Conservation (phyloP, 2,113 vertebrate species). For the Lophochroa leadbeateri region DNA sequence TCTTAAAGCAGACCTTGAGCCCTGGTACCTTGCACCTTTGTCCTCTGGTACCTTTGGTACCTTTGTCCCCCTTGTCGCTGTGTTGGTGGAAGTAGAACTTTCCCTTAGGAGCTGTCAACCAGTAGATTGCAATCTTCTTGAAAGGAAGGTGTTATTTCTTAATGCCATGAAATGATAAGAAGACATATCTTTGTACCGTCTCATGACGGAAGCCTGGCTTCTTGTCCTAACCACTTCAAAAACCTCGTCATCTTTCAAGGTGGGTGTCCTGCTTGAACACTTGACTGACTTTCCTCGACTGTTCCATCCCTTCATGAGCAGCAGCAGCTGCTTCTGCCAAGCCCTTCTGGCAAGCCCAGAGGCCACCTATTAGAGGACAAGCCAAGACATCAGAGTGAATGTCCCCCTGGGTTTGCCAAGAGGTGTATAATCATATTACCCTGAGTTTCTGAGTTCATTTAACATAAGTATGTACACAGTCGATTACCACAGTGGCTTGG, state of each 20-base stretch:
- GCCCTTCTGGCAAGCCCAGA: neutral
- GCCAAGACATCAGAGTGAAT: neutral
- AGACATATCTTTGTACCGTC: neutral
- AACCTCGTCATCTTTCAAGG: neutral
- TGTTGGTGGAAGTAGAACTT: neutral
- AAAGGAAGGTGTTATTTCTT: neutral
- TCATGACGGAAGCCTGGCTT: neutral
- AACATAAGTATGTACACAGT: neutral
- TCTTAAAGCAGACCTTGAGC: neutral
- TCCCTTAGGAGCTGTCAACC: neutral
- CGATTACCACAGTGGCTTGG: neutral
- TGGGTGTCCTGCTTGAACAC: neutral
- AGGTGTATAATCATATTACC: neutral
- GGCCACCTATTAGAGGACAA: neutral
- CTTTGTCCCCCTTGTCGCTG: rapidly evolving
- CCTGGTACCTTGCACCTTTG: neutral
- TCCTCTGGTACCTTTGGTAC: too few species aligned
- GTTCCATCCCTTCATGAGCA: neutral
- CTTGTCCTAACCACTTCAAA: neutral
- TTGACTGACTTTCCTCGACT: neutral
- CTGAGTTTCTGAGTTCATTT: neutral
- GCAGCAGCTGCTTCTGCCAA: neutral
- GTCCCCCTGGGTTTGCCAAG: neutral
- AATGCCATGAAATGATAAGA: neutral
- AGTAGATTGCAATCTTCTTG: neutral